Base-by-base conservation (phyloP, 2,113 vertebrate genomes). In the Callithrix jacchus region DNA sequence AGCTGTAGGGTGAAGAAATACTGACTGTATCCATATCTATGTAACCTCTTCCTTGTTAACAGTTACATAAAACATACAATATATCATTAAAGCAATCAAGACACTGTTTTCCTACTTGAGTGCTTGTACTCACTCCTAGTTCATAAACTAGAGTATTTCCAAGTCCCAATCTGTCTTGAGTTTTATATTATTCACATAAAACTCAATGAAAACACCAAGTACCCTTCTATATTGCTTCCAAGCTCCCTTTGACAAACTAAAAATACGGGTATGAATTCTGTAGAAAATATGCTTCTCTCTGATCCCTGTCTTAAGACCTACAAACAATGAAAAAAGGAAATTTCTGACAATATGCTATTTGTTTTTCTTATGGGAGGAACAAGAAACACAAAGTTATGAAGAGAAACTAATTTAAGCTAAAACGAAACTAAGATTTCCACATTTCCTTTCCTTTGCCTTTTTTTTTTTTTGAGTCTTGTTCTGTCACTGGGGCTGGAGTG, bases 121-220 rank as follows among this genome's bases (percentile, higher is more conserved):
- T 30, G 14, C 37, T 66, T 94, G 16, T 18, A 84, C 77, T 91
- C 64, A 87, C 73, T 82, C n/a, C 49, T 70, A 82, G n/a, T 70
- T 90, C 74, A 93, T 68, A 91, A 95, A 91, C 25, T 85, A 89
- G 9, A 23, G n/a, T 70, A 93, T 76, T 83, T 82, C 20, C 27
- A 87, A 93, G 74, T 68, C 23, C 21, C 23, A 82, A 23, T 49
- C 68, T 87, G 85, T 47, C 32, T 79, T 68, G 37, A 82, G 18
- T 25, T 61, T 61, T 37, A 35, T 47, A 83, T 27, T 61, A 18
- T 40, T 77, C 54, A 89, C 82, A 64, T 64, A 83, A 84, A 94
- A 88, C 35, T 49, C 45, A 73, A 85, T 88, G 61, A 91, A 93
- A 93, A 87, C 37, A 87, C 7, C 37, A 93, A 87, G 21, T 71